Conservation (phyloP, 2,113 vertebrate species). For the Motacilla alba region DNA sequence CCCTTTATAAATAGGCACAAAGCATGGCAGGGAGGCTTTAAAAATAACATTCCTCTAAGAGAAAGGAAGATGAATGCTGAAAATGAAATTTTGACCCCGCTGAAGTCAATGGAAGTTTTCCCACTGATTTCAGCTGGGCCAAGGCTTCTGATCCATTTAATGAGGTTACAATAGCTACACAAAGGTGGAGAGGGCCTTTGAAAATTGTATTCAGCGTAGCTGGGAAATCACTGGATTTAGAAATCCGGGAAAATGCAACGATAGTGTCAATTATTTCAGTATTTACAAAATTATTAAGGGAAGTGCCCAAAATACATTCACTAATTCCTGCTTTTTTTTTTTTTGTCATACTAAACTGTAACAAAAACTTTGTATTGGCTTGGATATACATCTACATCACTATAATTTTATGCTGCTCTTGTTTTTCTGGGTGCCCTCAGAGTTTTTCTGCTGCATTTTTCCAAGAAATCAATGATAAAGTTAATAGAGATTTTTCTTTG, state of each 20-base stretch:
- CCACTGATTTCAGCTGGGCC: background rate
- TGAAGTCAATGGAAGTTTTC: slow-evolving; percentile 3
- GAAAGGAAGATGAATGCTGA: background rate
- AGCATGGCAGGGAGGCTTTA: slow-evolving; percentile 30
- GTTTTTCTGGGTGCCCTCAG: background rate
- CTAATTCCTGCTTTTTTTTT: background rate
- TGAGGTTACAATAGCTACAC: background rate
- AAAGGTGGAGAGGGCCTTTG: background rate
- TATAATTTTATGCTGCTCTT: background rate
- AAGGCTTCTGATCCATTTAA: background rate
- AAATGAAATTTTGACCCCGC: background rate
- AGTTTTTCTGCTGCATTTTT: background rate
- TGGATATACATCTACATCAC: background rate
- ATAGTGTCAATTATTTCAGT: background rate
- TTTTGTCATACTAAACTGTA: background rate
- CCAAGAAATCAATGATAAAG: background rate
- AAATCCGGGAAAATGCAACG: background rate
- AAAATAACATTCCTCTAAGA: slow-evolving; percentile 35
- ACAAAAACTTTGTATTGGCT: background rate
- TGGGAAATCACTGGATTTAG: background rate
- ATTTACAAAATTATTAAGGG: background rate
- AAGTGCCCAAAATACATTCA: background rate
- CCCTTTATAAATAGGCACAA: slow-evolving; percentile 35
- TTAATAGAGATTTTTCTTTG: background rate
- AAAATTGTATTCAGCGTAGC: background rate